A percentile compares a stretch with the other conserved stretches of the same genome.
These are phyloP conservation scores for Oxyscelio sp. DNA, from an alignment of 2,888 invertebrate species.

Conservation along the genomic window DNA sequence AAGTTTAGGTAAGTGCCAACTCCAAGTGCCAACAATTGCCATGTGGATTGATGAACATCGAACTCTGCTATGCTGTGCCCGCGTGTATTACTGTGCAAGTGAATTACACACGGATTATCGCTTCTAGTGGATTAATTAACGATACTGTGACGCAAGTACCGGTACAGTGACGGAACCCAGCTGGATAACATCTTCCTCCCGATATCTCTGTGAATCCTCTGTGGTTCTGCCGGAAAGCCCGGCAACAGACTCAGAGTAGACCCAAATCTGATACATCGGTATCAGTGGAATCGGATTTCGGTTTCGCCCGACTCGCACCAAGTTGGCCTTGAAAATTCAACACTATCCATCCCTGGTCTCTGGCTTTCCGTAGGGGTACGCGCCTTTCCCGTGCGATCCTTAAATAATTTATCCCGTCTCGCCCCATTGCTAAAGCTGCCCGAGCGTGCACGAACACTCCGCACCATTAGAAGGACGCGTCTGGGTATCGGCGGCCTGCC, in stretches of 20 bases:
- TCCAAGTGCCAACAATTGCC: not conserved
- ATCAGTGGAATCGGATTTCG: not conserved
- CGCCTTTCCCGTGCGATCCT: not conserved
- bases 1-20: constrained; percentile 37
- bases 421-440: constrained; percentile 28
- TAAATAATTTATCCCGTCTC: constrained; percentile 26
- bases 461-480: constrained; percentile 79
- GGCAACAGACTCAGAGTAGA: too few relatives aligned
- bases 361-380: constrained; percentile 2
- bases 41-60: constrained; percentile 41
- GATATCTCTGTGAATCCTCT: not conserved
- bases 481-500: constrained; percentile 76
- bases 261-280: too few relatives aligned
- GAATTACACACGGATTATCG: constrained; percentile 28
- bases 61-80: not conserved
- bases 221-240: not conserved
- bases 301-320: not conserved
- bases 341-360: not conserved
- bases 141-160: not conserved
- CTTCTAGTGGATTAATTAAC: not conserved
- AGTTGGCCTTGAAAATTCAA: constrained; percentile 1
- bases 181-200: not conserved
- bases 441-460: constrained; percentile 78
- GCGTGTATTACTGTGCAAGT: constrained; percentile 47
- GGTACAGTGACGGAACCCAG: not conserved